A percentile compares a stretch with the other conserved stretches of the same genome.
Conservation (phyloP, 2,113 vertebrate species). For the Pterocles gutturalis region DNA sequence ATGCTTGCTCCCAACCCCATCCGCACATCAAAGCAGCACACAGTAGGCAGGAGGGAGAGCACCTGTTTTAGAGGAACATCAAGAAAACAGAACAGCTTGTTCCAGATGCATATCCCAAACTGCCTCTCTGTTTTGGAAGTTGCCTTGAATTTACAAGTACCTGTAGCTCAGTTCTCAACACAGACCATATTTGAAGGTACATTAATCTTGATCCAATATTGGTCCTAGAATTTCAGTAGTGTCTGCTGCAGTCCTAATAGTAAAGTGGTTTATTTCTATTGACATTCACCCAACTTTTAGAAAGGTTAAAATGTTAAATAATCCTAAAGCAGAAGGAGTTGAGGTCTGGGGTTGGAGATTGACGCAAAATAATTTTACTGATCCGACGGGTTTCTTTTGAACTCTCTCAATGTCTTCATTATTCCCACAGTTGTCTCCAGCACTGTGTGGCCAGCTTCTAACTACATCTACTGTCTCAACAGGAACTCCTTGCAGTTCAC, state of each 20-base stretch:
- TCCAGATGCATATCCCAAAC: neutral
- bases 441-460: neutral
- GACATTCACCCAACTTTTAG: neutral
- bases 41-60: accelerated
- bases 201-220: neutral
- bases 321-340: neutral
- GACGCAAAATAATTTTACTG: neutral
- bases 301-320: neutral
- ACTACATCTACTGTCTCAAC: neutral
- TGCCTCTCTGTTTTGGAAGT: neutral
- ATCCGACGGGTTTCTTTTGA: neutral
- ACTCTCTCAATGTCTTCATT: constrained; percentile 4
- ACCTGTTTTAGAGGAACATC: neutral
- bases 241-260: neutral
- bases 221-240: neutral
- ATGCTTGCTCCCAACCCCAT: neutral
- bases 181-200: neutral
- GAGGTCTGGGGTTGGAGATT: neutral
- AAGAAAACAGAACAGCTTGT: neutral
- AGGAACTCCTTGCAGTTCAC: neutral
- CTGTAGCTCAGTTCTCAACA: neutral
- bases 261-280: neutral
- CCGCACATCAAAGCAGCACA: neutral
- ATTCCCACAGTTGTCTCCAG: neutral
- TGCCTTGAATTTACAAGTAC: neutral